Conservation (phyloP, 2,113 vertebrate genomes). For the Miniopterus natalensis region DNA sequence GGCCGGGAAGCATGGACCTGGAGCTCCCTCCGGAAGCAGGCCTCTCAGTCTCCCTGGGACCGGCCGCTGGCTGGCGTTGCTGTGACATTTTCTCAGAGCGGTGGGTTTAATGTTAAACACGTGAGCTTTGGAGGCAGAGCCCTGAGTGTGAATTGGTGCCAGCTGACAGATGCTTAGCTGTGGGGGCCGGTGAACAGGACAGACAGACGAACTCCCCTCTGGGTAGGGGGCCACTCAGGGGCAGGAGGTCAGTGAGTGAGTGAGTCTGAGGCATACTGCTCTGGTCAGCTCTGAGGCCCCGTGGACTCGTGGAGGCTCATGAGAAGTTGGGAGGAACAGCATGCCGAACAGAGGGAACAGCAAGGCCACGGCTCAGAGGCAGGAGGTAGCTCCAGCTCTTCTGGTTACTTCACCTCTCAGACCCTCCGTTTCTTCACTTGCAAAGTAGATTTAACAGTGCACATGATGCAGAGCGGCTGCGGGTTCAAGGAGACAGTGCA, state of each 20-base stretch:
- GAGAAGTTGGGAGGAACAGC: background rate
- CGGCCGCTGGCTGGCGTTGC: background rate
- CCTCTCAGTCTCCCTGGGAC: background rate
- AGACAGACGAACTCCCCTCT: background rate
- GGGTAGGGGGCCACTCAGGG: background rate
- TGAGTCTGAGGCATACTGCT: accelerated
- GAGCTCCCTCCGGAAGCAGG: background rate
- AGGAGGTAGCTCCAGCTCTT: background rate
- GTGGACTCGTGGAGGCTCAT: accelerated
- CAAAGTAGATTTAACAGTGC: accelerated
- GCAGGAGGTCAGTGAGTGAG: accelerated
- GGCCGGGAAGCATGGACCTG: accelerated
- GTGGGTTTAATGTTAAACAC: background rate
- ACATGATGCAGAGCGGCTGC: accelerated
- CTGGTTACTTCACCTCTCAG: accelerated
- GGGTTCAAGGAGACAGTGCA: accelerated
- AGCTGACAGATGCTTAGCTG: accelerated
- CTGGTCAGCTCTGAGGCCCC: background rate
- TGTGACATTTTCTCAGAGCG: accelerated
- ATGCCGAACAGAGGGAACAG: background rate
- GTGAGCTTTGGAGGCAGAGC: background rate
- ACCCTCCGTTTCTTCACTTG: background rate
- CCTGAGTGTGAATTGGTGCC: background rate
- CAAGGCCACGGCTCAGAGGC: background rate
- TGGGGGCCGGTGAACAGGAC: background rate